Evolutionary conservation across 2,888 invertebrate genomes (phyloP).

Genomic region (Tetragonisca angustula): DNA sequence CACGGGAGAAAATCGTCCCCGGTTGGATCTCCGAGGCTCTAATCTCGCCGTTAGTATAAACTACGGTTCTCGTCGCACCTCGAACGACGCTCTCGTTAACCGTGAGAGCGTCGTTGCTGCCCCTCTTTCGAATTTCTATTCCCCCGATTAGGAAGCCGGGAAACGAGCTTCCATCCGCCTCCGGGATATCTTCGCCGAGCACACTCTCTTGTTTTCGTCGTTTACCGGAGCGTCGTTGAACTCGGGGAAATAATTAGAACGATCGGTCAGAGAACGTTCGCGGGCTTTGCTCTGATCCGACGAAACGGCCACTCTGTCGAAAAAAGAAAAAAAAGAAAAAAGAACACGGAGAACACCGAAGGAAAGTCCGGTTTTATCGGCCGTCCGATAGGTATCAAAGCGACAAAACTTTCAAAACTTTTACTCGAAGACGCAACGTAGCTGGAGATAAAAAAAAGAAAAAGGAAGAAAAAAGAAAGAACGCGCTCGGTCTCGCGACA

Average conservation of each 20-base stretch:
- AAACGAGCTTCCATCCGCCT: not conserved
- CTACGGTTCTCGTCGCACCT: conserved; percentile 49
- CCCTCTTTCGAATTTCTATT: conserved; percentile 59
- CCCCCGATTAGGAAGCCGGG: conserved; percentile 50
- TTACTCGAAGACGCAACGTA: not conserved
- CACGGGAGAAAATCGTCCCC: conserved; percentile 12
- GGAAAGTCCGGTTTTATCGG: not conserved
- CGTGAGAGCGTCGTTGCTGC: conserved; percentile 43
- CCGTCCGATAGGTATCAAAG: no score
- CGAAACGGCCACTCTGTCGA: no score
- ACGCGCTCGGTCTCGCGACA: not conserved
- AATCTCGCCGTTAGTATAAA: conserved; percentile 63
- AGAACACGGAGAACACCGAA: not conserved
- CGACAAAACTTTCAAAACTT: not conserved
- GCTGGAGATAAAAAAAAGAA: not conserved
- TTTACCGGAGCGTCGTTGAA: not conserved
- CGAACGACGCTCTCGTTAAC: conserved; percentile 61
- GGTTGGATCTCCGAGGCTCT: conserved; percentile 44
- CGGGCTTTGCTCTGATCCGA: no score
- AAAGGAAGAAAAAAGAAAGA: no score
- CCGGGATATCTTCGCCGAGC: conserved; percentile 4
- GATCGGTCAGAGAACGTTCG: conserved; percentile 11
- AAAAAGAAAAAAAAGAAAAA: no score
- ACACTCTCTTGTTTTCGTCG: conserved; percentile 13
- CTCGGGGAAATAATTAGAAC: conserved; percentile 17